phyloP scores from a whole-genome alignment of 2,797 vertebrate genomes.

The Lagorchestes hirsutus region DNA sequence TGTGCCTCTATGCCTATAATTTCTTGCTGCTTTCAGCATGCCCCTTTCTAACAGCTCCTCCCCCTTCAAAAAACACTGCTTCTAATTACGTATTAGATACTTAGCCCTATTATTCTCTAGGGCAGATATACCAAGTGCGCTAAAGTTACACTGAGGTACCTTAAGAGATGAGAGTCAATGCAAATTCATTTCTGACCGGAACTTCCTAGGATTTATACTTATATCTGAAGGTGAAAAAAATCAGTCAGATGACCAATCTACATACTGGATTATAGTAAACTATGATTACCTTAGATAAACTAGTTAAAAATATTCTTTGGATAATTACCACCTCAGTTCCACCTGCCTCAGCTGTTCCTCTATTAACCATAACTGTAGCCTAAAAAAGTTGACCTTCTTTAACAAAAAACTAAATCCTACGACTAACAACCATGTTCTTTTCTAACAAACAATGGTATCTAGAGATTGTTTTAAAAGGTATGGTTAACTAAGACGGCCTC shows the following conservation, averaged over 20 bases:
- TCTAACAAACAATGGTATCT: not conserved
- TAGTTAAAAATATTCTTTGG: not conserved
- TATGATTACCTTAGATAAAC: not conserved
- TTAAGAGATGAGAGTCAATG: not conserved
- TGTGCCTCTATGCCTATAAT: not conserved
- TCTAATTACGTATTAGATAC: not conserved
- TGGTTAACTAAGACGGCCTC: not conserved
- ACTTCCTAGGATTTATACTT: slow-evolving; percentile 1
- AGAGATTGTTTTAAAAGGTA: not conserved
- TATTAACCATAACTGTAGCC: not conserved
- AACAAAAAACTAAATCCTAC: not conserved
- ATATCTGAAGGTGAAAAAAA: not conserved
- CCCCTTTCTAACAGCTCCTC: not conserved
- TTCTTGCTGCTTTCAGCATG: not conserved
- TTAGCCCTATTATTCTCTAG: not conserved
- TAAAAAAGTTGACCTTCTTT: not conserved
- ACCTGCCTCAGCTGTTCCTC: not conserved
- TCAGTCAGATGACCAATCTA: not conserved
- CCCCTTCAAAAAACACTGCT: not conserved
- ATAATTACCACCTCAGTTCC: not conserved
- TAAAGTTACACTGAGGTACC: not conserved
- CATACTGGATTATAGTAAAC: not conserved
- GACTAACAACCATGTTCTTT: not conserved
- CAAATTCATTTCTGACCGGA: not conserved
- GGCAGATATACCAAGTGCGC: not conserved